Conservation (phyloP, 2,113 vertebrate species). For the Sinocyclocheilus anshuiensis region DNA sequence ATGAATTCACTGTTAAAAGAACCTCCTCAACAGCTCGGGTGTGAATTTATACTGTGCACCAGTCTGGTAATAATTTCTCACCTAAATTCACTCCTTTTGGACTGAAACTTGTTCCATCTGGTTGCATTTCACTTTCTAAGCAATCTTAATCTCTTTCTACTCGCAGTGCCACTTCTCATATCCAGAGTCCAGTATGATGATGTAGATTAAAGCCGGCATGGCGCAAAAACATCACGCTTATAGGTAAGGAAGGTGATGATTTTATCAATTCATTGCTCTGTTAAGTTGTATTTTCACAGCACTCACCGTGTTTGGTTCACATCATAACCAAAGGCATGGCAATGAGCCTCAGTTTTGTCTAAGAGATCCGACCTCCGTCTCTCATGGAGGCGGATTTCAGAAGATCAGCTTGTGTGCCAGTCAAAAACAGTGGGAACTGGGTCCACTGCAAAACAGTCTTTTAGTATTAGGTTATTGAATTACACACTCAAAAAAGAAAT, state of each 20-base stretch:
- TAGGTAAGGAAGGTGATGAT: not conserved
- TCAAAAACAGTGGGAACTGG: slow-evolving; percentile 9
- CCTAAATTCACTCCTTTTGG: slow-evolving; percentile 24
- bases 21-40: slow-evolving; percentile 34
- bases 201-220: not conserved
- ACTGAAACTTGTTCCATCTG: slow-evolving; percentile 39
- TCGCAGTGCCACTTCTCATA: not conserved
- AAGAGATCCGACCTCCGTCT: not conserved
- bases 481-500: not conserved
- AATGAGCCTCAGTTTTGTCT: not conserved
- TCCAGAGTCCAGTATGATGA: not conserved
- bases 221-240: not conserved
- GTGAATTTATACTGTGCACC: slow-evolving; percentile 39
- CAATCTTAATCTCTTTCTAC: slow-evolving; percentile 24
- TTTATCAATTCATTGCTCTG: not conserved
- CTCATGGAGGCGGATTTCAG: not conserved
- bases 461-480: slow-evolving; percentile 25
- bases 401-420: not conserved
- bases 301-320: not conserved
- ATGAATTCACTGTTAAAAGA: slow-evolving; percentile 40
- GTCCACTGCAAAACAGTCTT: slow-evolving; percentile 1
- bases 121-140: slow-evolving; percentile 34
- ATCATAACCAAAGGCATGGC: not conserved
- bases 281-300: not conserved
- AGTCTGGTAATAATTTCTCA: slow-evolving; percentile 44